These are phyloP conservation scores for Nannospalax galili DNA, from an alignment of 2,113 vertebrate species.

Conservation along the genomic window DNA sequence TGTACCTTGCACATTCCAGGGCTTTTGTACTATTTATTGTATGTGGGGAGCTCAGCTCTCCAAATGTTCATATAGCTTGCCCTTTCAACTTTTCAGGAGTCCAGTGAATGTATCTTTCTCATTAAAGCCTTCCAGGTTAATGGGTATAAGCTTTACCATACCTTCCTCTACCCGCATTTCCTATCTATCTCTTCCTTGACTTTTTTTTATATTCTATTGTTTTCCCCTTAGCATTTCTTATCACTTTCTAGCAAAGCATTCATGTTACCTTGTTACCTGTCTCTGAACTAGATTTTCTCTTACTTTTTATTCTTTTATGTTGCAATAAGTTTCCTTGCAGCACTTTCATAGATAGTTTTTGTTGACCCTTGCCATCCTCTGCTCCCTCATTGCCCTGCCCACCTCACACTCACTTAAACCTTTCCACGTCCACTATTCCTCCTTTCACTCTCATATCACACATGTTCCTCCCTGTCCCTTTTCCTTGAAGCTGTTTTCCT, in stretches of 20 bases:
- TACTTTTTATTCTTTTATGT: too few species aligned
- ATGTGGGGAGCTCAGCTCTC: not conserved
- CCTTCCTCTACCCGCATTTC: not conserved
- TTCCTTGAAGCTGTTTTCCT: not conserved
- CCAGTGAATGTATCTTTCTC: not conserved
- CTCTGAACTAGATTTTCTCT: not conserved
- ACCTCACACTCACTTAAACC: not conserved
- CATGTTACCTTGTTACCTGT: not conserved
- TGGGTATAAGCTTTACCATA: not conserved
- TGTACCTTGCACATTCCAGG: not conserved
- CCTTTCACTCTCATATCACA: not conserved
- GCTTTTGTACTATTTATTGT: constrained; percentile 21
- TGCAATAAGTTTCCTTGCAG: not conserved
- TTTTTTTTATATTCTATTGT: not conserved
- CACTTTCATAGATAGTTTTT: not conserved
- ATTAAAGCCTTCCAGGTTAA: not conserved
- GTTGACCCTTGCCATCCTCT: not conserved
- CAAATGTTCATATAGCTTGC: not conserved
- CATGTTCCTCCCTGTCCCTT: not conserved
- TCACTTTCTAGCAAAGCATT: not conserved
- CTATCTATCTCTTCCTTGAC: not conserved
- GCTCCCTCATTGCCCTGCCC: not conserved
- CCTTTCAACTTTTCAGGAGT: not conserved
- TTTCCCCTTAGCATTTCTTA: constrained; percentile 16
- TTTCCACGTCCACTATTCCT: not conserved